Conservation (phyloP, 2,888 invertebrate species). For the Pyrrhia umbra region DNA sequence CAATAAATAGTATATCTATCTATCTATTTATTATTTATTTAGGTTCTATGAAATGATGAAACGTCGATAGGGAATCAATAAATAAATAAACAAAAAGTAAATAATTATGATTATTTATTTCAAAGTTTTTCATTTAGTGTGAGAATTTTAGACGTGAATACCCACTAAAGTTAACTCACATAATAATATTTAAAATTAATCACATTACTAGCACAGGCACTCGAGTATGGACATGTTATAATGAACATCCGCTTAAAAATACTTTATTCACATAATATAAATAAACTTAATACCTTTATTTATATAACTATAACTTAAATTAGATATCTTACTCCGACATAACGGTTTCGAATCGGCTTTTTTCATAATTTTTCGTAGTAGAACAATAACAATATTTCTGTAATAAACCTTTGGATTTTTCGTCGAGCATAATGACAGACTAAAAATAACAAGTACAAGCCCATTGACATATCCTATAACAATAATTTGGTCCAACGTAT, state of each 20-base stretch:
- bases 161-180: slow-evolving; percentile 65
- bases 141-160: slow-evolving; percentile 66
- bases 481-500: slow-evolving; percentile 61
- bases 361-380: slow-evolving; percentile 49
- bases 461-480: slow-evolving; percentile 63
- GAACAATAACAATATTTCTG: slow-evolving; percentile 52
- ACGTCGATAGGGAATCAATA: background rate
- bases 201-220: slow-evolving; percentile 73
- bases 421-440: slow-evolving; percentile 51
- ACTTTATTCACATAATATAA: slow-evolving; percentile 72
- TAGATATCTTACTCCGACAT: slow-evolving; percentile 61
- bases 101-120: slow-evolving; percentile 72
- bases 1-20: no score
- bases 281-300: slow-evolving; percentile 71
- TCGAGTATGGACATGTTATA: slow-evolving; percentile 71
- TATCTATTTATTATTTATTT: no score
- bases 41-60: background rate
- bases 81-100: slow-evolving; percentile 18
- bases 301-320: slow-evolving; percentile 62
- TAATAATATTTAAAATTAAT: slow-evolving; percentile 57
- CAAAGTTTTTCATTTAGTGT: slow-evolving; percentile 70
- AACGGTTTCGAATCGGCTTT: slow-evolving; percentile 54
- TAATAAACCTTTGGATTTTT: slow-evolving; percentile 60
- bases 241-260: slow-evolving; percentile 58
- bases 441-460: slow-evolving; percentile 62